Conservation (phyloP, 2,113 vertebrate species). For the Trogon melanurus region DNA sequence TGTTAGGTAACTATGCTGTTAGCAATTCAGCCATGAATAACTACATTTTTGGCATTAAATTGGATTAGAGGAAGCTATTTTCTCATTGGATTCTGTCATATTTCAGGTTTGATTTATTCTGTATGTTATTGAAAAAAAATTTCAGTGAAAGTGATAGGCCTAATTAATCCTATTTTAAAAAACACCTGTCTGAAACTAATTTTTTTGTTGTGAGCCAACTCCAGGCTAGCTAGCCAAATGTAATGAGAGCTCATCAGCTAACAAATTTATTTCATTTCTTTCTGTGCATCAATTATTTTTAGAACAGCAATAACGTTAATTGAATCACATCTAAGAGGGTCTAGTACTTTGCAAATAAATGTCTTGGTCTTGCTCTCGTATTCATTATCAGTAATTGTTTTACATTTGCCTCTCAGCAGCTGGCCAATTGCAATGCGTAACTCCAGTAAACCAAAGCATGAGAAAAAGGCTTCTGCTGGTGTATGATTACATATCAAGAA, state of each 20-base stretch:
- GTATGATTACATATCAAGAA: background rate
- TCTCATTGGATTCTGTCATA: background rate
- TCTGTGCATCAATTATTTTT: conserved; percentile 7
- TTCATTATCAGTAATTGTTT: background rate
- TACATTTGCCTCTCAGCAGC: background rate
- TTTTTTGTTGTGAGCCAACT: background rate
- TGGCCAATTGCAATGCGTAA: background rate
- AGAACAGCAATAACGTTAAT: background rate
- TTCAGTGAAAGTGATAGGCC: background rate
- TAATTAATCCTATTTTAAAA: background rate
- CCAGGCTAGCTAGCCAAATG: background rate
- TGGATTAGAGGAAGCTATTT: background rate
- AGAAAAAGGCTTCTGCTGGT: background rate
- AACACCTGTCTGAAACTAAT: background rate
- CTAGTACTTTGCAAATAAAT: background rate
- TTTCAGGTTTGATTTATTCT: conserved; percentile 5
- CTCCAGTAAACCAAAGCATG: background rate
- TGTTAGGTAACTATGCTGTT: background rate
- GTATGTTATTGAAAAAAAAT: background rate
- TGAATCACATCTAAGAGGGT: background rate
- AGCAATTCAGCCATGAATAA: background rate
- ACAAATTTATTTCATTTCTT: background rate
- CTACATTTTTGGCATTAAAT: background rate
- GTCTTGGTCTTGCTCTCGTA: background rate
- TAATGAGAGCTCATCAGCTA: background rate